Percentiles rank a stretch among this genome's conserved stretches.
phyloP scores from a whole-genome alignment of 2,113 vertebrate species.

The Grantiella picta region DNA sequence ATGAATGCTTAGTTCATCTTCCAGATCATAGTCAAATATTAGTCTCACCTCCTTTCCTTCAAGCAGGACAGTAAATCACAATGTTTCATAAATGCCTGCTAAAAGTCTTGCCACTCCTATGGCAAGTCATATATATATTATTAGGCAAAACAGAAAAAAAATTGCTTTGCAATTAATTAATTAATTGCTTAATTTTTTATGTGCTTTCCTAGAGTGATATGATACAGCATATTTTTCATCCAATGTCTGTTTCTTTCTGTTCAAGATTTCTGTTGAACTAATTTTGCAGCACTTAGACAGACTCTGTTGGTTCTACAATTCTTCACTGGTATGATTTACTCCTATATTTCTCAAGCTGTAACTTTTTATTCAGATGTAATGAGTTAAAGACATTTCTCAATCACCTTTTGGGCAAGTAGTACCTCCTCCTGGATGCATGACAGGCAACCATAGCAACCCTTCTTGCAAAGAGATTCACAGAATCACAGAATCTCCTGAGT shows the following conservation, averaged over 20 bases:
- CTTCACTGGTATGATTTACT: neutral
- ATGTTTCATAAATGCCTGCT: neutral
- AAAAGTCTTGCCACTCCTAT: neutral
- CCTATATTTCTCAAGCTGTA: neutral
- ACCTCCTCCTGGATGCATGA: neutral
- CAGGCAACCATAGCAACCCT: neutral
- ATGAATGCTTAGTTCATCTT: neutral
- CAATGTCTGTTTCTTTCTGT: neutral
- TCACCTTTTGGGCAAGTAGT: neutral
- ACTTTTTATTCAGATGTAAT: neutral
- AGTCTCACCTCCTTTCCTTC: neutral
- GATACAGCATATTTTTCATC: neutral
- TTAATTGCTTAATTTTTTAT: neutral
- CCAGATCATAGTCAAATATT: neutral
- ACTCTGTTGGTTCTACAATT: neutral
- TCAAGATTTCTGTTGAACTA: neutral
- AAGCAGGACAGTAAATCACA: neutral
- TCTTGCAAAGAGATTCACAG: neutral
- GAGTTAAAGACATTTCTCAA: neutral
- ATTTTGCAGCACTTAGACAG: neutral
- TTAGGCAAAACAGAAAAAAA: neutral
- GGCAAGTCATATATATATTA: neutral
- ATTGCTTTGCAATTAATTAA: neutral
- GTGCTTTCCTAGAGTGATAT: neutral
- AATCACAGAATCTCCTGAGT: neutral